A percentile compares a stretch with the other conserved stretches of the same genome.
Conservation (phyloP, 1,140 invertebrate species). For the Bombus terrestris region DNA sequence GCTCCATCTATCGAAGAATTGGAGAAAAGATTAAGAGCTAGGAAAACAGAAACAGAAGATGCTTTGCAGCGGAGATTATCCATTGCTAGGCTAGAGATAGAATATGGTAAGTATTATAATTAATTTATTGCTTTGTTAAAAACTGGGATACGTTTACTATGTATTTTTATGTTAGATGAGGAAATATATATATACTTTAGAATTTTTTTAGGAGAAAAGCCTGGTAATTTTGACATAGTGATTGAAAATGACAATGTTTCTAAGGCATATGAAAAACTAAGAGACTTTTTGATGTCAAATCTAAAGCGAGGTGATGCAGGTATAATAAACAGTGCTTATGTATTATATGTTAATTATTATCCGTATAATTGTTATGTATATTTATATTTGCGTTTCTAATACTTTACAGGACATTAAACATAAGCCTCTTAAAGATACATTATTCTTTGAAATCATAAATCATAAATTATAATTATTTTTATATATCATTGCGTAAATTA, state of each 20-base stretch:
- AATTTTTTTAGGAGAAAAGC: conserved; percentile 84
- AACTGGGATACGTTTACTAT: not conserved
- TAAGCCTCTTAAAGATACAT: not conserved
- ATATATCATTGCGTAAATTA: conserved; percentile 4
- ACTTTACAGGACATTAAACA: conserved; percentile 17
- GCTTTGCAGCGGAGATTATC: conserved; percentile 89
- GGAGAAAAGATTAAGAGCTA: conserved; percentile 88
- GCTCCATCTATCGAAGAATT: conserved; percentile 93
- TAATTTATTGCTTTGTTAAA: not conserved
- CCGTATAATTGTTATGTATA: not conserved
- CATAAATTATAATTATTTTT: conserved; percentile 38
- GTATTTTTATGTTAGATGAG: not conserved
- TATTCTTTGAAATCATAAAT: not conserved
- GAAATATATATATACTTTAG: not conserved
- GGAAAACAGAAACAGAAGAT: conserved; percentile 96
- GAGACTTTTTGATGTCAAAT: conserved; percentile 76
- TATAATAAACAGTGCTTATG: not conserved
- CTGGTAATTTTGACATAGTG: conserved; percentile 94
- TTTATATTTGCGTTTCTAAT: conserved; percentile 5
- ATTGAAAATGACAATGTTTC: conserved; percentile 96
- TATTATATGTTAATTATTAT: not conserved
- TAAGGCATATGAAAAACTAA: conserved; percentile 92
- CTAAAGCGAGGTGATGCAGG: conserved; percentile 37
- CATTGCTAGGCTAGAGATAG: conserved; percentile 90
- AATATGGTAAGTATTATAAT: conserved; percentile 87